Percentiles rank a stretch among this genome's conserved stretches.
Conservation (phyloP, 2,888 invertebrate species). For the Disparrhopalites patrizii region DNA sequence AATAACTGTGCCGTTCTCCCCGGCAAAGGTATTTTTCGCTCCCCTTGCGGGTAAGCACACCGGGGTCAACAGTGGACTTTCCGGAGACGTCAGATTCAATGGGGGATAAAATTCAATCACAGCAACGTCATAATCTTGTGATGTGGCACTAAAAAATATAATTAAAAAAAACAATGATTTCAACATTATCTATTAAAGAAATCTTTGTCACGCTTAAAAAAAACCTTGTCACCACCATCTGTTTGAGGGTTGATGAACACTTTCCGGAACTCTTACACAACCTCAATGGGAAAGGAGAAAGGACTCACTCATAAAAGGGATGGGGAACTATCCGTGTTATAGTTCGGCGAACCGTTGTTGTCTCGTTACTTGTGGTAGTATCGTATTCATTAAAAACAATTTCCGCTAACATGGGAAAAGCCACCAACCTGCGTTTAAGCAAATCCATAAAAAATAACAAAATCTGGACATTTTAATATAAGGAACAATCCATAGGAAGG, state of each 20-base stretch:
- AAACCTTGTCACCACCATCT: no score
- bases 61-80: constrained; percentile 38
- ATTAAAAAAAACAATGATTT: background rate
- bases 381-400: constrained; percentile 43
- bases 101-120: constrained; percentile 38
- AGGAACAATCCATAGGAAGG: background rate
- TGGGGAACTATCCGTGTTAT: constrained; percentile 36
- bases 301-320: constrained; percentile 44
- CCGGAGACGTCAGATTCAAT: constrained; percentile 28
- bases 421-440: constrained; percentile 24
- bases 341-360: constrained; percentile 30
- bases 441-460: background rate
- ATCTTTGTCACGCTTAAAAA: background rate
- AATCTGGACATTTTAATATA: background rate
- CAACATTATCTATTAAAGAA: no score
- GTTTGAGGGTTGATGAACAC: no score
- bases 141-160: constrained; percentile 29
- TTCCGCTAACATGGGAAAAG: constrained; percentile 37
- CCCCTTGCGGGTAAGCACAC: constrained; percentile 41
- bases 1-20: constrained; percentile 36
- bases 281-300: background rate
- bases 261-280: no score
- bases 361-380: constrained; percentile 34
- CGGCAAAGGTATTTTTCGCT: constrained; percentile 25
- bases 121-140: constrained; percentile 44